phyloP scores from a whole-genome alignment of 2,113 vertebrate genomes.

The Rutilus rutilus region DNA sequence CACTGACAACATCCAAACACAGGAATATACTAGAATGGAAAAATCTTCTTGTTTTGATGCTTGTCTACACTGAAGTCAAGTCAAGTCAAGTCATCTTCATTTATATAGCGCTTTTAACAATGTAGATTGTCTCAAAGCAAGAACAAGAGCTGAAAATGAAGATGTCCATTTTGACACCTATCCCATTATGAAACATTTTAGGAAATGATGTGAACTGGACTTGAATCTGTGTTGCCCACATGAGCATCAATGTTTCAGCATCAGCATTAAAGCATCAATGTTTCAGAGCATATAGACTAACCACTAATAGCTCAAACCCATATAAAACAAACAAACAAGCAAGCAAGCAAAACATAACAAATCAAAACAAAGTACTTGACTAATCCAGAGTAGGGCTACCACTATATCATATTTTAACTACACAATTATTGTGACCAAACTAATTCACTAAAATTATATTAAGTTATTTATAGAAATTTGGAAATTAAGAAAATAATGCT shows the following conservation, averaged over 20 bases:
- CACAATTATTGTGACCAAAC: not conserved
- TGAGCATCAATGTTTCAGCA: not conserved
- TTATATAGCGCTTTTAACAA: no score
- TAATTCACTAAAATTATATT: no score
- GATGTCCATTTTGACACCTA: not conserved
- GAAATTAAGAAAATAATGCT: no score
- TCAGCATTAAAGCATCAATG: not conserved
- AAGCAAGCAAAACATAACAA: not conserved
- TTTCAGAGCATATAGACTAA: not conserved
- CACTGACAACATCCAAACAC: not conserved
- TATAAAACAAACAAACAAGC: not conserved
- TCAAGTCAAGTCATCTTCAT: no score
- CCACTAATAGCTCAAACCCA: not conserved
- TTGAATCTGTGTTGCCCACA: not conserved
- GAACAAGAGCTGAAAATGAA: not conserved
- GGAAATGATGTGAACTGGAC: not conserved
- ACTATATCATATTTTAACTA: not conserved
- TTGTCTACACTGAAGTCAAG: not conserved
- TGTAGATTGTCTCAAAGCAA: no score
- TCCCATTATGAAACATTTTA: not conserved
- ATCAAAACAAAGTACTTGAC: not conserved
- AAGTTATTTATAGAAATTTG: no score
- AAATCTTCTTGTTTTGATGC: not conserved
- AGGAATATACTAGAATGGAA: not conserved
- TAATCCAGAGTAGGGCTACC: not conserved